phyloP scores from a whole-genome alignment of 1,140 invertebrate species.

The Probaryconus sp. region DNA sequence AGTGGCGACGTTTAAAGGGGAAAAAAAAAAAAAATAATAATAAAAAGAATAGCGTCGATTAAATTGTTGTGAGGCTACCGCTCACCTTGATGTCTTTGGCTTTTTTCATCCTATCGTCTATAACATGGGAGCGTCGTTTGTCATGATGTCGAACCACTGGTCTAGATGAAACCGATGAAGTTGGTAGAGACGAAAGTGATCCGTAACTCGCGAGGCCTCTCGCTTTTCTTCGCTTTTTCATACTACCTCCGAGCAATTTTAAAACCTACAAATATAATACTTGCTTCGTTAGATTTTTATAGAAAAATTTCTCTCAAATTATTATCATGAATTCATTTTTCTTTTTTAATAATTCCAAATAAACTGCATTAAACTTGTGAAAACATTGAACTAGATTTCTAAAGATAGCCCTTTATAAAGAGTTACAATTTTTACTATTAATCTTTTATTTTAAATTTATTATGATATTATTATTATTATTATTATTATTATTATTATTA shows the following conservation, averaged over 20 bases:
- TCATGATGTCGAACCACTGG: constrained; percentile 81
- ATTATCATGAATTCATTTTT: too few species aligned
- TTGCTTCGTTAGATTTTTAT: too few species aligned
- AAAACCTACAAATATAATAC: constrained; percentile 81
- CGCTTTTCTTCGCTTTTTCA: constrained; percentile 79
- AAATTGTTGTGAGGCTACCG: constrained; percentile 10
- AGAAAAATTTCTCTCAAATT: too few species aligned
- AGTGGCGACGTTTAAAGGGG: too few species aligned
- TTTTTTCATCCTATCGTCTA: constrained; percentile 84
- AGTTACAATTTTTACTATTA: too few species aligned
- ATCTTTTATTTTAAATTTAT: too few species aligned
- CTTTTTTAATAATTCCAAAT: too few species aligned
- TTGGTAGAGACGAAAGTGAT: constrained; percentile 89
- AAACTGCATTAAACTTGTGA: too few species aligned
- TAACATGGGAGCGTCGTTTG: constrained; percentile 77
- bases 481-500: too few species aligned
- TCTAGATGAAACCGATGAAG: constrained; percentile 87
- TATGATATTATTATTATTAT: too few species aligned
- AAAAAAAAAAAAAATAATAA: constrained; percentile 1
- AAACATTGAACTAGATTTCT: too few species aligned
- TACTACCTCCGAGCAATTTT: constrained; percentile 86
- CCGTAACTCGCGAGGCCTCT: constrained; percentile 81
- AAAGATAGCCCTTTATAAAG: too few species aligned
- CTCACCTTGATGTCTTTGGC: constrained; percentile 85
- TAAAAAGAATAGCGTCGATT: constrained; percentile 5